Base-by-base conservation (phyloP, 1,140 invertebrate genomes). In the Monochamus saltuarius region DNA sequence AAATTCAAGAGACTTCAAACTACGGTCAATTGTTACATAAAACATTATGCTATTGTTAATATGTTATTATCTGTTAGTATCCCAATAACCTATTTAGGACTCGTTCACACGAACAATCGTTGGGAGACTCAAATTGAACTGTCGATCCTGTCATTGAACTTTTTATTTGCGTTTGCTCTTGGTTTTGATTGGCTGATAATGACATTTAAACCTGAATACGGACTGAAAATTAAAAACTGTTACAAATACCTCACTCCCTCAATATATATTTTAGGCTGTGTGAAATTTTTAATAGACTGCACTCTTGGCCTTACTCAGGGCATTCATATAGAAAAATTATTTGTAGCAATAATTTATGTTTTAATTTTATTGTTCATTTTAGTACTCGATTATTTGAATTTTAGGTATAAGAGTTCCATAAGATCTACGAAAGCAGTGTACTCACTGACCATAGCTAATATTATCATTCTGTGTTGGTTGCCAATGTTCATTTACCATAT, bases 21-120 rank as follows among this genome's bases (percentile, higher is more conserved):
- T n/a, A 43, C 39, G 42, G 42, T 34, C 2, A 55, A 55, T 16
- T 2, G 19, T 1, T 55, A 42, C 39, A 46, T 56, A 11, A 42
- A 16, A 6, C 54, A 56, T 9, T 53, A 39, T 1, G 22, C 34
- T 14, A 36, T 51, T 14, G 34, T 51, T 22, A 36, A 51, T 37
- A 51, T 51, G 10, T 14, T 51, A 7, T n/a, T n/a, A 22, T 14
- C 0, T 51, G 7, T 0, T 51, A n/a, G 35, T 29, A 6, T 0
- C 3, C 10, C 17, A n/a, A 14, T 8, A 14, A 6, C 13, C 8
- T 8, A 8, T 45, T 9, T 14, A 14, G 42, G 13, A 45, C 8
- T 0, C 0, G 13, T 22, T 50, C 9, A 0, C n/a, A 9, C 1
- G 19, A 35, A 0, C 4, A 35, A 34, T 14, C 35, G 49, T 51